A percentile compares a stretch with the other conserved stretches of the same genome.
Conservation (phyloP, 2,113 vertebrate genomes). For the Choloepus hoffmanni region DNA sequence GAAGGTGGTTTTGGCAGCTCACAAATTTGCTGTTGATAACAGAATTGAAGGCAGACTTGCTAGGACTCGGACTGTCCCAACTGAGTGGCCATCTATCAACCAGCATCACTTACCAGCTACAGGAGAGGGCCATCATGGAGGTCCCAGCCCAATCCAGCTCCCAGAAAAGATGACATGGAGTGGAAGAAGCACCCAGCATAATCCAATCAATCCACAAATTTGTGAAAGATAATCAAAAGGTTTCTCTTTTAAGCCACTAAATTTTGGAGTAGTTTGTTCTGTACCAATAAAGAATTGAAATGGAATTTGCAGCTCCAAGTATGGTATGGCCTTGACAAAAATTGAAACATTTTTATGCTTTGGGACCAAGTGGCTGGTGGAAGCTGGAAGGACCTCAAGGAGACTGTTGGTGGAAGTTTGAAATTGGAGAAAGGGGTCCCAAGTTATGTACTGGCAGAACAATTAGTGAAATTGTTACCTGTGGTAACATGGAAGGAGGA, state of each 20-base stretch:
- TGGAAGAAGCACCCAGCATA: not conserved
- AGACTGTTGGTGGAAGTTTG: not conserved
- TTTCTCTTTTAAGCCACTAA: not conserved
- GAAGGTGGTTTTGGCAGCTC: too few species aligned
- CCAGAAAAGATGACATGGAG: not conserved
- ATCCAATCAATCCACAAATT: not conserved
- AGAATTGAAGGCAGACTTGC: too few species aligned
- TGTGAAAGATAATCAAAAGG: not conserved
- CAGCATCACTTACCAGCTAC: not conserved
- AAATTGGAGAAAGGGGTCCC: not conserved
- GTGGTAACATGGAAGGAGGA: not conserved
- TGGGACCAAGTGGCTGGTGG: not conserved
- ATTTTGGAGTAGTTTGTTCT: not conserved
- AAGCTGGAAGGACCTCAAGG: not conserved
- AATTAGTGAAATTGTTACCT: not conserved
- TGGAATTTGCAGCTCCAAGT: not conserved
- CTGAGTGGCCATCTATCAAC: not conserved
- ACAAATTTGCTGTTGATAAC: too few species aligned
- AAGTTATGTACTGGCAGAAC: not conserved
- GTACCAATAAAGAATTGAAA: not conserved
- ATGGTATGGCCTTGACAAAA: not conserved
- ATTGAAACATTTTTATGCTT: not conserved
- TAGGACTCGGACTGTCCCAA: too few species aligned
- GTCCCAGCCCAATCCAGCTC: not conserved
- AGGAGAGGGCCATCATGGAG: not conserved